A percentile compares a stretch with the other conserved stretches of the same genome.
Conservation (phyloP, 2,113 vertebrate species). For the Pollachius pollachius region DNA sequence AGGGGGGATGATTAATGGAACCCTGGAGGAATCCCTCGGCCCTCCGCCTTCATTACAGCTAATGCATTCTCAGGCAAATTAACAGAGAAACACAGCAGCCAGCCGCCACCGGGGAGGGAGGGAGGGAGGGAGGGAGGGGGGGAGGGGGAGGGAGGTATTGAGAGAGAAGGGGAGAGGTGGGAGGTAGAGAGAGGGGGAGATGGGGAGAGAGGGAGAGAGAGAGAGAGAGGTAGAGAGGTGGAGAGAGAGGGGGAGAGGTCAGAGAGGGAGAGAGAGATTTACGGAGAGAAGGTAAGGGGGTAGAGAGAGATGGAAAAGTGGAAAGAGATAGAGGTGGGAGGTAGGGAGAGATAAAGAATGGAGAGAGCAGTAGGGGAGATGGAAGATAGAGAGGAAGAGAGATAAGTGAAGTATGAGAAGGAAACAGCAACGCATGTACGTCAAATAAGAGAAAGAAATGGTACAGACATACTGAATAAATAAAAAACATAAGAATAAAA, state of each 20-base stretch:
- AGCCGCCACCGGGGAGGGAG: conserved; percentile 63
- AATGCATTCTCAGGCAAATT: conserved; percentile 88
- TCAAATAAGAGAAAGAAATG: too few relatives aligned
- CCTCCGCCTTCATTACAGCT: conserved; percentile 92
- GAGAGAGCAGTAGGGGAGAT: conserved; percentile 20
- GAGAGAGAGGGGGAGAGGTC: conserved; percentile 21
- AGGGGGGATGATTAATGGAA: conserved; percentile 92
- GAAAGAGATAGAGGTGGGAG: conserved; percentile 48
- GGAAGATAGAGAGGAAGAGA: conserved; percentile 6
- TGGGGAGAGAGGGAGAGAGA: conserved; percentile 49
- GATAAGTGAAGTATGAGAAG: too few relatives aligned
- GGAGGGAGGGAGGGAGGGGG: conserved; percentile 41
- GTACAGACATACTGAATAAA: too few relatives aligned
- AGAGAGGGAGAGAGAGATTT: conserved; percentile 15
- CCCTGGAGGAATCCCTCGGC: conserved; percentile 92
- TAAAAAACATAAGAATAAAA: conserved; percentile 6
- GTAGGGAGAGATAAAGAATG: conserved; percentile 24
- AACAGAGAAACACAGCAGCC: conserved; percentile 71
- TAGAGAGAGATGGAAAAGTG: conserved; percentile 9
- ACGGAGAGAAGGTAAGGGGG: conserved; percentile 33
- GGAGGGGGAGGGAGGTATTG: conserved; percentile 17
- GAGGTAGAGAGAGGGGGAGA: conserved; percentile 24
- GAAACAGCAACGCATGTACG: too few relatives aligned
- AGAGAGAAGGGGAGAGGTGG: conserved; percentile 12
- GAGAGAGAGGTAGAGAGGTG: conserved; percentile 39